Evolutionary conservation across 1,140 invertebrate genomes (phyloP), one percentile per base, ranked within the genome.

Genomic region (Achroia grisella): DNA sequence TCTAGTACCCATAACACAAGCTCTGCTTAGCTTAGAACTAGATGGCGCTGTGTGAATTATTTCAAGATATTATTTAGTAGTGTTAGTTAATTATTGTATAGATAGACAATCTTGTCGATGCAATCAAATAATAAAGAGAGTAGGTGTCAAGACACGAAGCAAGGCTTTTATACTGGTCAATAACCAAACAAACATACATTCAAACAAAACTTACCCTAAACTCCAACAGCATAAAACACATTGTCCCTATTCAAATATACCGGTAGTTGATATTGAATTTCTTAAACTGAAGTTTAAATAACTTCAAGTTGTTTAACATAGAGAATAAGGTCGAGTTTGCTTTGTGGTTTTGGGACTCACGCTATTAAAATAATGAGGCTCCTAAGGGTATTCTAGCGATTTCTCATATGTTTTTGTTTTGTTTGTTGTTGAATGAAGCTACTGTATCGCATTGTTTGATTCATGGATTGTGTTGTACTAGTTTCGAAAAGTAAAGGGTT

Each of bases 361-460:
- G 75, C 71, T 70, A 74, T 81, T 74, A 74, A 78, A 81, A 75
- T 81, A 78, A 81, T 79, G 75, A 72, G 66, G 45, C 62, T 69
- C 68, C 67, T 71, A 62, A 72, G 70, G 77, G 67, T 72, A 77
- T 68, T 66, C 64, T 60, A 48, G 70, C 71, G 73, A 78, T 81
- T 75, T 77, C 71, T 81, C 73, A 73, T 78, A 63, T 71, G 62
- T 71, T 75, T 65, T 57, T 68, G 48, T 56, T 73, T 77, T 79
- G 73, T 82, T 78, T 79, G 72, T 77, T 66, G 68, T 73, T 62
- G 56, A 72, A 72, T 71, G 72, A 68, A 57, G 67, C 71, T 74
- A 75, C 73, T 73, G 70, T 79, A 66, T 61, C 52, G 52, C 56
- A 56, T 70, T 56, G 69, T 61, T 55, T 31, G 41, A 29, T 31